These are phyloP conservation scores for Nemurella pictetii DNA, from an alignment of 2,888 invertebrate species.

Conservation along the genomic window DNA sequence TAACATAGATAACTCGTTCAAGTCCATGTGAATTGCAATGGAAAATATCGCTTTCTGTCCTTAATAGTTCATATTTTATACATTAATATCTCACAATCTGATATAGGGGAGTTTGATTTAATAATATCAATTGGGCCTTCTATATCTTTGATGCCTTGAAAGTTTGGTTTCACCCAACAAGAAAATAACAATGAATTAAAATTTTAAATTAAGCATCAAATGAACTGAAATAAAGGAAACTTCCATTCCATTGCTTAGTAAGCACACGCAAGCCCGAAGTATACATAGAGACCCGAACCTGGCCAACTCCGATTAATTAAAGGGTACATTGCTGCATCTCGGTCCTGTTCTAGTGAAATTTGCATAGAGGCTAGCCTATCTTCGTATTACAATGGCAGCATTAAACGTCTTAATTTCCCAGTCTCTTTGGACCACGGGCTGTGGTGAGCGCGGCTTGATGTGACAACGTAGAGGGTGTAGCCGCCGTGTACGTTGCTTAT, in stretches of 20 bases:
- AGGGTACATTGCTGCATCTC: not conserved
- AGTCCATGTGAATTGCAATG: too few relatives aligned
- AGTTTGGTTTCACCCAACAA: too few relatives aligned
- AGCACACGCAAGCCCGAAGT: not conserved
- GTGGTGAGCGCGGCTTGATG: not conserved
- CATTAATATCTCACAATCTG: too few relatives aligned
- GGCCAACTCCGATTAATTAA: not conserved
- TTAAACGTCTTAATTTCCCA: conserved; percentile 23
- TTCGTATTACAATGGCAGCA: conserved; percentile 19
- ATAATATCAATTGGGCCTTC: too few relatives aligned
- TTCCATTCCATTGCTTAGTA: too few relatives aligned
- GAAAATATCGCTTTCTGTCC: too few relatives aligned
- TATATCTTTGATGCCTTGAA: too few relatives aligned
- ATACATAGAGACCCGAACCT: not conserved
- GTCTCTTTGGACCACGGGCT: not conserved
- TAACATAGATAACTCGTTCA: not conserved
- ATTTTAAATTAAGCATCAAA: too few relatives aligned
- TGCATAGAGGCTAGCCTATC: conserved; percentile 15
- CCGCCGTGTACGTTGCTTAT: not conserved
- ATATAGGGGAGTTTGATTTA: too few relatives aligned
- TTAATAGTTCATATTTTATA: too few relatives aligned
- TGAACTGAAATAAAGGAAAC: too few relatives aligned
- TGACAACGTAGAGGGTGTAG: not conserved
- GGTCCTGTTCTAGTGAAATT: not conserved
- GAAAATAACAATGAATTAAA: too few relatives aligned